These are phyloP conservation scores for Megastigmus dorsalis DNA, from an alignment of 2,888 invertebrate genomes.

Conservation along the genomic window DNA sequence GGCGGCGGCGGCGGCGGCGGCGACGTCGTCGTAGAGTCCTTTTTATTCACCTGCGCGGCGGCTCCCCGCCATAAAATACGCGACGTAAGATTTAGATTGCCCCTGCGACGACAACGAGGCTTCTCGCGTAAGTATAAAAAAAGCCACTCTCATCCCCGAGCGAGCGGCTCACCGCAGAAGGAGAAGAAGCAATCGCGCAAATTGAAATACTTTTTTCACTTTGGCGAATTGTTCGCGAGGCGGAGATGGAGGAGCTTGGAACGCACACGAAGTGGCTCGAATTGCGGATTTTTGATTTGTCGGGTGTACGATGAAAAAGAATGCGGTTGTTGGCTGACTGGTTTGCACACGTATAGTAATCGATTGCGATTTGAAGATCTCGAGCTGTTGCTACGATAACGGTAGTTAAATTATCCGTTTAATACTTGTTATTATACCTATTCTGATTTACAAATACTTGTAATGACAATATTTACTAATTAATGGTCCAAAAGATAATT, in stretches of 20 bases:
- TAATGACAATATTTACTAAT: no score
- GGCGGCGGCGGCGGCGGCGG: no score
- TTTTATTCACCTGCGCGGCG: background rate
- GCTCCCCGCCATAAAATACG: conserved; percentile 20
- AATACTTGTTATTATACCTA: no score
- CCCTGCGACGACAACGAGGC: background rate
- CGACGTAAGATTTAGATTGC: conserved; percentile 38
- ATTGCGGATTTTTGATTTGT: conserved; percentile 43
- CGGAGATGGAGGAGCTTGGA: background rate
- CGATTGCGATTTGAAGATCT: no score
- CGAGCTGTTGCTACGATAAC: no score
- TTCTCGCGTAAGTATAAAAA: conserved; percentile 12
- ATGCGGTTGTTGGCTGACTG: no score
- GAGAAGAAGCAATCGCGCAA: conserved; percentile 45
- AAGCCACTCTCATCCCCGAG: conserved; percentile 46
- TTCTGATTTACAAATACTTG: no score
- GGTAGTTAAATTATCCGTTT: no score
- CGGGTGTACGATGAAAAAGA: conserved; percentile 9
- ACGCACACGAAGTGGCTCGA: background rate
- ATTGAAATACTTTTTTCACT: conserved; percentile 52
- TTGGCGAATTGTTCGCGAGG: conserved; percentile 40
- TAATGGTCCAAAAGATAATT: no score
- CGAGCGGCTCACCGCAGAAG: background rate
- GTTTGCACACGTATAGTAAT: no score
- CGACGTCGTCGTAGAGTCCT: no score